These are phyloP conservation scores for Kuschelorhynchus macadamiae DNA, from an alignment of 2,888 invertebrate species.

Conservation along the genomic window DNA sequence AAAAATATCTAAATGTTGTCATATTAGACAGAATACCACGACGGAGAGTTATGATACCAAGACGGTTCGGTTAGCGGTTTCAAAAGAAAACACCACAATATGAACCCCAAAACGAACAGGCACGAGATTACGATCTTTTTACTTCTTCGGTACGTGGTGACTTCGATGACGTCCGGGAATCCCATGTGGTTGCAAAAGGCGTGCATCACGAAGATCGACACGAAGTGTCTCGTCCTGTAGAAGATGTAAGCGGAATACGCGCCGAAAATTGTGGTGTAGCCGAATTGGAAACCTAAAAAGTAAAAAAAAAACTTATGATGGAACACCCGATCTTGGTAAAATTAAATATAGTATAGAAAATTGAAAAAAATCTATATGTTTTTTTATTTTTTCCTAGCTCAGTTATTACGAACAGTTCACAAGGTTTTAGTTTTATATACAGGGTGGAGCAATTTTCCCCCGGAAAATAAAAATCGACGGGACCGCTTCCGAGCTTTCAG, in stretches of 20 bases:
- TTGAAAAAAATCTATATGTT: too few relatives aligned
- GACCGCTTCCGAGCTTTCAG: too few relatives aligned
- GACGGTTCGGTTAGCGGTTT: conserved; percentile 81
- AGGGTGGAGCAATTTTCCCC: too few relatives aligned
- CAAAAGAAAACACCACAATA: conserved; percentile 83
- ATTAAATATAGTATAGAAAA: too few relatives aligned
- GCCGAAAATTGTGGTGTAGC: conserved; percentile 93
- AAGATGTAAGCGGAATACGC: conserved; percentile 95
- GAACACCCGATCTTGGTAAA: too few relatives aligned
- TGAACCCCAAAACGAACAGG: conserved; percentile 82
- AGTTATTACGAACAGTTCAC: too few relatives aligned
- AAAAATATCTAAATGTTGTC: too few relatives aligned
- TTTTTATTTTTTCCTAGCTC: too few relatives aligned
- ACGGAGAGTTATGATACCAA: conserved; percentile 62
- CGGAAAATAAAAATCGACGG: too few relatives aligned
- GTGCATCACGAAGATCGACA: conserved; percentile 90
- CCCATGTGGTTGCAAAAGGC: conserved; percentile 98
- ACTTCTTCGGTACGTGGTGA: conserved; percentile 71
- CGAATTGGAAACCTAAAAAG: conserved; percentile 85
- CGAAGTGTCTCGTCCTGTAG: conserved; percentile 90
- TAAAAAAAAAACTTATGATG: too few relatives aligned
- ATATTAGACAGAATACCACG: conserved; percentile 51
- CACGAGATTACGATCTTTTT: conserved; percentile 74
- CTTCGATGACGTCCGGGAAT: conserved; percentile 87
- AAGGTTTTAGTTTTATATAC: too few relatives aligned